Base-by-base conservation (phyloP, 2,113 vertebrate genomes). In the Bettongia penicillata region DNA sequence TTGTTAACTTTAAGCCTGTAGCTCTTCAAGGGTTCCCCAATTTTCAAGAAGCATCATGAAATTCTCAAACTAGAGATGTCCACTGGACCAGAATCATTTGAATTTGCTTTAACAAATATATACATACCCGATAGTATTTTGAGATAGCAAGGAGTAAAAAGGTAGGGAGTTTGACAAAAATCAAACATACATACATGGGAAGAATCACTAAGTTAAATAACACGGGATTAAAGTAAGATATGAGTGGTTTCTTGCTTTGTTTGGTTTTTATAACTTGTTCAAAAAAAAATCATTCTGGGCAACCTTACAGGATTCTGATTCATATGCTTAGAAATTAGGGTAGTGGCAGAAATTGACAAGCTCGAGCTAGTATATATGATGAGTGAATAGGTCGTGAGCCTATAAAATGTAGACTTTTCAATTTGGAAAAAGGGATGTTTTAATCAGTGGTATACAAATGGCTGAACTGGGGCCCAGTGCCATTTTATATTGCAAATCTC, bases 1-100 rank as follows among this genome's bases (percentile, higher is more conserved):
- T 84, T 2, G 1, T 31, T 94, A 37, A 7, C 47, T 51, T 94
- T n/a, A 28, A 10, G 90, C 31, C 28, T 43, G 0, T 51, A 96
- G 93, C 28, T 92, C 77, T 47, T 55, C 23, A 16, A 57, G 43
- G 57, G 57, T 48, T 92, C 16, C 9, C n/a, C 7, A 61, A 91
- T 49, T 28, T 89, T 91, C 50, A 93, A 93, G 55, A 19, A 91
- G 24, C 68, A 37, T 94, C 53, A 51, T 77, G 90, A 93, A 91
- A 92, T 93, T 96, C 14, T 89, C 0, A 11, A 93, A 43, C n/a
- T 6, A 52, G 51, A 61, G 19, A 84, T 4, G 43, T 84, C 43
- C n/a, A 84, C 68, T 37, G 61, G 31, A 37, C 61, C 31, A 43
- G 19, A 84, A 84, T 43, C 9, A 43, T 84, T 84, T 84, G 68